These are phyloP conservation scores for Rhingia campestris DNA, from an alignment of 2,888 invertebrate genomes.

Conservation along the genomic window DNA sequence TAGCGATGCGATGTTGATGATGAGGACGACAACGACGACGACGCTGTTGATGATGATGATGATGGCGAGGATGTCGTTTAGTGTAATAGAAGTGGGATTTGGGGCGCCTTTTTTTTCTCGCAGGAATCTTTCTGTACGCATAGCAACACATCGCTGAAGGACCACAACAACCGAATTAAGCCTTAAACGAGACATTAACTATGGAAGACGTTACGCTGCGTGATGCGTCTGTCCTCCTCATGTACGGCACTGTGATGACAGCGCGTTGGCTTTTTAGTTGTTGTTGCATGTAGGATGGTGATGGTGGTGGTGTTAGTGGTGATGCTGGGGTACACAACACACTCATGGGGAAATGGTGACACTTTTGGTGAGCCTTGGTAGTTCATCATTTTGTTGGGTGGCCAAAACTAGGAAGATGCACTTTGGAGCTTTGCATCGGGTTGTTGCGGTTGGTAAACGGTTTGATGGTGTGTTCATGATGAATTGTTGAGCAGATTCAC, in stretches of 20 bases:
- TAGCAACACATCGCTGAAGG: slow-evolving; percentile 48
- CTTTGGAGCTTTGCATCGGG: no score
- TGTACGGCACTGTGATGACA: slow-evolving; percentile 62
- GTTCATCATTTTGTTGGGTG: no score
- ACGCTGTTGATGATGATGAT: slow-evolving; percentile 10
- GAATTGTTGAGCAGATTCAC: no score
- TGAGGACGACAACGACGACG: slow-evolving; percentile 7
- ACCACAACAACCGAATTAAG: slow-evolving; percentile 67
- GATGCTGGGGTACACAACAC: background rate
- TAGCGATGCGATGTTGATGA: background rate
- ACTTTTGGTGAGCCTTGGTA: background rate
- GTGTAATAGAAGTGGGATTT: slow-evolving; percentile 38
- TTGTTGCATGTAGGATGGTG: background rate
- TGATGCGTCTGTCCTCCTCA: slow-evolving; percentile 41
- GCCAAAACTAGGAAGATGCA: no score
- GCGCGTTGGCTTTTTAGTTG: slow-evolving; percentile 12
- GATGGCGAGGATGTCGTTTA: slow-evolving; percentile 48
- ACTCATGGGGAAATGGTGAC: background rate
- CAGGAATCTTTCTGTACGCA: slow-evolving; percentile 54
- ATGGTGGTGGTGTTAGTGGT: background rate
- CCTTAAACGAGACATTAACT: slow-evolving; percentile 70
- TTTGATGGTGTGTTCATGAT: no score
- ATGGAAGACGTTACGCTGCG: slow-evolving; percentile 63
- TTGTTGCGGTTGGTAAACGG: no score
- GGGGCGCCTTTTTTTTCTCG: slow-evolving; percentile 39